These are phyloP conservation scores for Drosophila persimilis DNA, from an alignment of 1,140 invertebrate species.

Conservation along the genomic window DNA sequence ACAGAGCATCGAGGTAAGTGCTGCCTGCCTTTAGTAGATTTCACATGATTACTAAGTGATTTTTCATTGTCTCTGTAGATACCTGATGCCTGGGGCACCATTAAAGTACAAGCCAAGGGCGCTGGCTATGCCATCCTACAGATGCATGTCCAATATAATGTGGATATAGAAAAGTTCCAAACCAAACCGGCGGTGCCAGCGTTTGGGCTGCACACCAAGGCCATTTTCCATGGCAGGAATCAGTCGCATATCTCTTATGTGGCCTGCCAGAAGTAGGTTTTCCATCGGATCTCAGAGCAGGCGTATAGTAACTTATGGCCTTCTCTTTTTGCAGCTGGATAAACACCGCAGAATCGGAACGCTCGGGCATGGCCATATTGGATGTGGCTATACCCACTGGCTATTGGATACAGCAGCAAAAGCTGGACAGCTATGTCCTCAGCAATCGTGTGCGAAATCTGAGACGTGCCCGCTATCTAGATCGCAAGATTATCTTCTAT, in stretches of 20 bases:
- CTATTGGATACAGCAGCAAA: conserved; percentile 96
- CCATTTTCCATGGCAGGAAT: conserved; percentile 94
- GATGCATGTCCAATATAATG: conserved; percentile 97
- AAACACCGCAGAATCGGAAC: conserved; percentile 88
- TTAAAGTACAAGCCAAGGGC: conserved; percentile 94
- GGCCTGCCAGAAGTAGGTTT: conserved; percentile 90
- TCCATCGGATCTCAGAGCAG: too few relatives aligned
- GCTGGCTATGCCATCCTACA: conserved; percentile 96
- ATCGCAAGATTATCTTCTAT: conserved; percentile 95
- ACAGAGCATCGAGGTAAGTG: conserved; percentile 89
- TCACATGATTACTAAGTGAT: background rate
- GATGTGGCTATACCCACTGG: conserved; percentile 96
- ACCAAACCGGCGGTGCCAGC: conserved; percentile 91
- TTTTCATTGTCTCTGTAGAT: conserved; percentile 85
- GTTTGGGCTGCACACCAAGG: conserved; percentile 89
- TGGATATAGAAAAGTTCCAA: conserved; percentile 93
- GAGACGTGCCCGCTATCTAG: conserved; percentile 91
- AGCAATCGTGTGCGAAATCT: conserved; percentile 90
- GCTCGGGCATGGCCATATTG: conserved; percentile 95
- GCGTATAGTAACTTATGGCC: background rate
- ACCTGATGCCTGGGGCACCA: conserved; percentile 95
- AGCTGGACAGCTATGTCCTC: conserved; percentile 92
- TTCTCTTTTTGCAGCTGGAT: conserved; percentile 87
- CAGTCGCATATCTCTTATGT: conserved; percentile 94
- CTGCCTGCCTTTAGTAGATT: background rate